phyloP scores from a whole-genome alignment of 2,888 invertebrate genomes.

The Nineta flava region DNA sequence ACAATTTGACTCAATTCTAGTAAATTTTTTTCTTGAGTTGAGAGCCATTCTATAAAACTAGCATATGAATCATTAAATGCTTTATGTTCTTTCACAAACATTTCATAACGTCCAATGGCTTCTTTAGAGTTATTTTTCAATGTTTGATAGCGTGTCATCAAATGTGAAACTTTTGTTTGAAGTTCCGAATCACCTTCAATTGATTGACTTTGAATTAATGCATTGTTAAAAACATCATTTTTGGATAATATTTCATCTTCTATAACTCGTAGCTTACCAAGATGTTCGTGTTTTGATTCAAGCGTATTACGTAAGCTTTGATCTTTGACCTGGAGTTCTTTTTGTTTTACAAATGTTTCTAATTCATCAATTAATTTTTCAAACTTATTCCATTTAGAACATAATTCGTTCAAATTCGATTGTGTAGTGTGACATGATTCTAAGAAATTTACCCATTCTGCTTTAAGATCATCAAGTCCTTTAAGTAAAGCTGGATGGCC shows the following conservation, averaged over 20 bases:
- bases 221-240: constrained; percentile 46
- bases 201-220: constrained; percentile 50
- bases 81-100: constrained; percentile 73
- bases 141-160: constrained; percentile 67
- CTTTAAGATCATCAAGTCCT: constrained; percentile 56
- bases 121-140: constrained; percentile 71
- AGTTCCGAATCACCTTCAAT: constrained; percentile 63
- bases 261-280: constrained; percentile 57
- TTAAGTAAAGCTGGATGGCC: constrained; percentile 60
- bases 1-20: constrained; percentile 68
- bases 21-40: constrained; percentile 53
- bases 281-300: constrained; percentile 63
- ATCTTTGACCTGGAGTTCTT: constrained; percentile 74
- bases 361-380: constrained; percentile 61
- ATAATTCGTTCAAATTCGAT: constrained; percentile 55
- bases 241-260: constrained; percentile 54
- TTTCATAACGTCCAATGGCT: constrained; percentile 64
- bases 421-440: constrained; percentile 52
- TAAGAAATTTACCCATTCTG: constrained; percentile 61
- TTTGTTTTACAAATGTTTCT: constrained; percentile 70
- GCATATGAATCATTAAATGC: constrained; percentile 60
- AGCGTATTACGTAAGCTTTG: constrained; percentile 76
- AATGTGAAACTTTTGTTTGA: constrained; percentile 54
- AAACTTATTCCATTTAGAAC: constrained; percentile 68
- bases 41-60: constrained; percentile 59